Conservation (phyloP, 2,113 vertebrate species). For the Actinemys pallida region DNA sequence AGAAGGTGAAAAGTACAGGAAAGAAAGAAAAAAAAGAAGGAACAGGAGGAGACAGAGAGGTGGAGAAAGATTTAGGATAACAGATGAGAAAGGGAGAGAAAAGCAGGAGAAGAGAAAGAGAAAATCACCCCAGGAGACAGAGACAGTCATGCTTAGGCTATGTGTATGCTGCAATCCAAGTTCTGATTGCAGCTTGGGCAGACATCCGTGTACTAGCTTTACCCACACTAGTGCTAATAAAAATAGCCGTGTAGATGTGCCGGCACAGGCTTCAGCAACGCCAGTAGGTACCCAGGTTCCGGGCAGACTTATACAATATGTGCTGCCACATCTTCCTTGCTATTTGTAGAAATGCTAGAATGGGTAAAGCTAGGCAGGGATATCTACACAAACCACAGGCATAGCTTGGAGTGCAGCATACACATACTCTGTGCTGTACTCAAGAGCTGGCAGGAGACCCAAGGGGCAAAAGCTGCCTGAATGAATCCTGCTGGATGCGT, state of each 20-base stretch:
- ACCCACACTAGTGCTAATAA: neutral
- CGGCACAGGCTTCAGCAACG: neutral
- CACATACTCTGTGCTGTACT: neutral
- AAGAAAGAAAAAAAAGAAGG: neutral
- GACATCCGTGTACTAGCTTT: neutral
- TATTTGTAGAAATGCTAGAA: neutral
- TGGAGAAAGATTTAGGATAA: neutral
- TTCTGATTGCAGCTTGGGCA: neutral
- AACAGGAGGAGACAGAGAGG: neutral
- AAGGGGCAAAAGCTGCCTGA: neutral
- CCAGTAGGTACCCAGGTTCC: neutral
- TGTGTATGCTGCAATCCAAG: neutral
- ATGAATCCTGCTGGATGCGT: slow-evolving; percentile 27
- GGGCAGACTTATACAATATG: neutral
- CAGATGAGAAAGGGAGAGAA: fast-evolving
- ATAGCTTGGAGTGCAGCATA: neutral
- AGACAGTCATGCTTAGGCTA: neutral
- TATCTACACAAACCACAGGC: neutral
- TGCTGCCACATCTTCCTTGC: neutral
- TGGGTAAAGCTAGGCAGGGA: neutral
- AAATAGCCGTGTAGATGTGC: neutral
- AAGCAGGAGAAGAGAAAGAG: neutral
- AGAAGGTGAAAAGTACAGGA: neutral
- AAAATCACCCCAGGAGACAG: neutral
- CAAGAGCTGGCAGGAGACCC: neutral